These are phyloP conservation scores for Scleropages formosus DNA, from an alignment of 2,797 vertebrate species.

Conservation along the genomic window DNA sequence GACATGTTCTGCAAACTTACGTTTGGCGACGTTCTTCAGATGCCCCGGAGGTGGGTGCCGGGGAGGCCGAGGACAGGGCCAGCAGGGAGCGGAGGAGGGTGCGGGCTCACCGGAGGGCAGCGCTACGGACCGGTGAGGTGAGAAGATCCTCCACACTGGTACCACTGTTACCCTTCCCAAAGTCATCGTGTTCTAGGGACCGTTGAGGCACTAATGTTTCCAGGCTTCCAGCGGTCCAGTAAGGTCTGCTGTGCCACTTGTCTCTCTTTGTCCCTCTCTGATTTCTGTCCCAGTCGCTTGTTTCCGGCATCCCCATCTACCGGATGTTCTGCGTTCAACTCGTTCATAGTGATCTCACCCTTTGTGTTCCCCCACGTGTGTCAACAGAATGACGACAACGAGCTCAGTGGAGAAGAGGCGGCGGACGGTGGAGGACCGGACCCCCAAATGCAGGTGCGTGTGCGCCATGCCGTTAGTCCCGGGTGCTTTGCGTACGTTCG, in stretches of 20 bases:
- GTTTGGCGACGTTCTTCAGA: constrained; percentile 54
- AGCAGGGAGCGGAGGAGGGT: constrained; percentile 65
- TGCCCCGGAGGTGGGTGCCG: constrained; percentile 57
- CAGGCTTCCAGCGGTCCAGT: too few relatives aligned
- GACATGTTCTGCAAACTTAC: neutral
- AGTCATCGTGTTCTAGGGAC: too few relatives aligned
- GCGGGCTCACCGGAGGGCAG: constrained; percentile 63
- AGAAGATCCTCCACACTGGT: neutral
- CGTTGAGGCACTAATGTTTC: too few relatives aligned
- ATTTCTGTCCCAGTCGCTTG: neutral
- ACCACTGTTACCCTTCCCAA: too few relatives aligned
- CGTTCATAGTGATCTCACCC: too few relatives aligned
- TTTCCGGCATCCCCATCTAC: neutral
- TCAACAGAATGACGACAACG: constrained; percentile 68
- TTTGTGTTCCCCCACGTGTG: constrained; percentile 28
- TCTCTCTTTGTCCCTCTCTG: neutral
- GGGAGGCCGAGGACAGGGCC: constrained; percentile 71
- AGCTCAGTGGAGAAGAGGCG: constrained; percentile 70
- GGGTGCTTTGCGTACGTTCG: neutral
- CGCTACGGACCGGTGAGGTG: constrained; percentile 63
- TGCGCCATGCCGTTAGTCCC: neutral
- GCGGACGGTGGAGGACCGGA: constrained; percentile 61
- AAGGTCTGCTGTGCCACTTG: neutral
- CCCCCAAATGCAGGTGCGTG: constrained; percentile 51
- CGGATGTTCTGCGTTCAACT: too few relatives aligned